Conservation (phyloP, 1,140 invertebrate species). For the Gryllus bimaculatus region DNA sequence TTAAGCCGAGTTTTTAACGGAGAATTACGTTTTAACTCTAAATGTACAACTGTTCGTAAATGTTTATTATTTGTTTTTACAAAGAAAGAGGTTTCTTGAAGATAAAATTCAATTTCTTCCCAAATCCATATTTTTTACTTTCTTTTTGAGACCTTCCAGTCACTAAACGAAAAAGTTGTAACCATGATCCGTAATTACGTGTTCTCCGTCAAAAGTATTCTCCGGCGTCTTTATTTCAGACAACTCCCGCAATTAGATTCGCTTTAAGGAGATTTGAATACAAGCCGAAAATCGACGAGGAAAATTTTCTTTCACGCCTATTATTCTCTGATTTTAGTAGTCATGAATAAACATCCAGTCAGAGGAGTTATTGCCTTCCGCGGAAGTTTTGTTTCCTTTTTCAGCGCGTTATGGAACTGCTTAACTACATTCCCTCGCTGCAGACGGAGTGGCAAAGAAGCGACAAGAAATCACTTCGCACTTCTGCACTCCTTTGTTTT, state of each 20-base stretch:
- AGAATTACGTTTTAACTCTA: too few species aligned
- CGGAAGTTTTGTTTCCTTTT: not conserved
- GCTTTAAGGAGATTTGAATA: constrained; percentile 1
- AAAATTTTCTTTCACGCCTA: not conserved
- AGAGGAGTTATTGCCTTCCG: not conserved
- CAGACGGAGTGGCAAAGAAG: too few species aligned
- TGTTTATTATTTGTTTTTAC: too few species aligned
- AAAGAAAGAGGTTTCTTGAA: too few species aligned
- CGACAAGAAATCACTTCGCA: too few species aligned
- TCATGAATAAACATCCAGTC: not conserved
- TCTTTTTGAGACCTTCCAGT: too few species aligned
- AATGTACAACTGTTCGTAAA: too few species aligned
- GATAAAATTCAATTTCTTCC: too few species aligned
- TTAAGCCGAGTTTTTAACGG: too few species aligned
- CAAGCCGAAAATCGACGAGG: not conserved
- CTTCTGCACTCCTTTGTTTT: too few species aligned
- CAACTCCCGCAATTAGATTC: not conserved
- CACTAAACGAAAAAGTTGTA: not conserved
- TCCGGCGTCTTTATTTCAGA: not conserved
- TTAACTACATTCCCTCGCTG: not conserved
- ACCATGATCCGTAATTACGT: not conserved
- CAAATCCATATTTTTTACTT: too few species aligned
- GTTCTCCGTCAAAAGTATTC: not conserved
- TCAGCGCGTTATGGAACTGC: not conserved
- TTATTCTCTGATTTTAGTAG: constrained; percentile 1